Evolutionary conservation across 2,888 invertebrate genomes (phyloP), one percentile per base, ranked within the genome.

Genomic region (Furcula furcula): DNA sequence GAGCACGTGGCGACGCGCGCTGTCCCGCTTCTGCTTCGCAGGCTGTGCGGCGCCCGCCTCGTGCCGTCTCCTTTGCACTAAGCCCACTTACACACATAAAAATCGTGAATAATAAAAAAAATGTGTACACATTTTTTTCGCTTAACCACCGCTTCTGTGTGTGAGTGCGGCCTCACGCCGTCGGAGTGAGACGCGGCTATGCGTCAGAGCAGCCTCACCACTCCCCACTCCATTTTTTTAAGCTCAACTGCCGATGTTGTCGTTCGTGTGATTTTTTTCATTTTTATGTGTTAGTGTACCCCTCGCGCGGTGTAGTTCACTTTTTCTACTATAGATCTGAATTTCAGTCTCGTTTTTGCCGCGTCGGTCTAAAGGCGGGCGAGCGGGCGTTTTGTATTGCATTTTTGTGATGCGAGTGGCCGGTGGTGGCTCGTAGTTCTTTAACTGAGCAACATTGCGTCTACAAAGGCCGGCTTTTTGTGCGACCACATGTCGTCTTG

Each of bases 291-390:
- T 86, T 84, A 78, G 88, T 88, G 88, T 88, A 85, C 84, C 88
- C 88, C 87, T 85, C 87, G 85, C 80, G 68, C 81, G 80, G 85
- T 84, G 87, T 87, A 86, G 88, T 88, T 87, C 82, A 84, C 88
- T 89, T 89, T 89, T 89, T 89, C 88, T 89, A 89, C 89, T 89
- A 89, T 89, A 88, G 89, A 89, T 88, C 87, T 86, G 87, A 87
- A 86, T 76, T 87, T 89, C 89, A 89, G 89, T 89, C 86, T 87
- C 79, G 88, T 87, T 89, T 89, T 89, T 89, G 88, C 88, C 89
- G 89, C 86, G 89, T 83, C 74, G 77, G 78, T 85, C 85, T 87
- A 80, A 81, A 87, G 87, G 85, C 86, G 87, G 81, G 75, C 78
- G 81, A 80, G 65, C 80, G 80, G 69, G 76, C 68, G 71, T 80